Base-by-base conservation (phyloP, 2,797 vertebrate genomes). In the Macroramphosus scolopax region DNA sequence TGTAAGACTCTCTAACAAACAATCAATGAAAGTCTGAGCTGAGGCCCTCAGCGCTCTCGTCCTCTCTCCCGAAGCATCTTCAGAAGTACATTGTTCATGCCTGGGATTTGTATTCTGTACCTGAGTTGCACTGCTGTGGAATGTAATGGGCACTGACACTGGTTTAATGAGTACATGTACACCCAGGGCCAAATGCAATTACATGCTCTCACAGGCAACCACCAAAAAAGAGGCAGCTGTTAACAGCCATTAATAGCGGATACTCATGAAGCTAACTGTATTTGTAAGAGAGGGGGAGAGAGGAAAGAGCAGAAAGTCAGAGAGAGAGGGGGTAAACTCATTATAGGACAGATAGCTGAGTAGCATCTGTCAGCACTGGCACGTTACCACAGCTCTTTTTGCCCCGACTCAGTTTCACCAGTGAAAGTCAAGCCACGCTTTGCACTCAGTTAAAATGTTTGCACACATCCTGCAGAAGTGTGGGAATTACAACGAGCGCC, bases 151-250 rank as follows among this genome's bases (percentile, higher is more conserved):
- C 72, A 75, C 58, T 79, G 74, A 81, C 80, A 80, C 66, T 65
- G 53, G 74, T 77, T 81, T 82, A 82, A 82, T 81, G 72, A 75
- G 77, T 80, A 65, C 78, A 78, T 80, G 80, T 83, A 78, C 66
- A 85, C 80, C 76, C 70, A 57, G 65, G 75, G 78, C 84, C 67
- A 78, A 84, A 84, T 75, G 73, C 70, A 81, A 87, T 85, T 81
- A 85, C 81, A 81, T 77, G 77, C 77, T 79, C 75, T 79, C 74
- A 84, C 83, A 84, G 60, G 77, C 76, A 78, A 63, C 41, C 69
- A 78, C 82, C 71, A 83, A 72, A 76, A 79, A 73, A 73, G 44
- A 72, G 69, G 67, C 78, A 81, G 75, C 78, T 82, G 81, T 81
- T 84, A 71, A 58, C 64, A 68, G 40, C 72, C 64, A 64, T 67